Conservation (phyloP, 2,113 vertebrate species). For the cat (Felis catus) region F.catus_Fca126_mat1.0 CM031426.1:39611001-39611500, state of each 20-base stretch:
- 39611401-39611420: slow-evolving; percentile 27
- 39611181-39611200: neutral
- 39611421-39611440: slow-evolving; percentile 67
- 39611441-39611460: slow-evolving; percentile 66
- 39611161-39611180: neutral
- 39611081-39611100: neutral
- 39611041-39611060: neutral
- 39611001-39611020: neutral
- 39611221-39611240: slow-evolving; percentile 28
- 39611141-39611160: neutral
- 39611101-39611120: neutral
- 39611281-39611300: neutral
- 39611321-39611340: neutral
- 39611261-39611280: slow-evolving; percentile 31
- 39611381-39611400: neutral
- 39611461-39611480: slow-evolving; percentile 61
- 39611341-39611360: slow-evolving; percentile 28
- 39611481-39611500: slow-evolving; percentile 75
- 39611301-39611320: neutral
- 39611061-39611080: neutral
- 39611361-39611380: slow-evolving; percentile 52
- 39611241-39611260: neutral
- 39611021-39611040: neutral
- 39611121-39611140: neutral
- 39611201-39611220: neutral